A percentile compares a stretch with the other conserved stretches of the same genome.
Conservation (phyloP, 2,797 vertebrate genomes). For the Antennarius maculatus region DNA sequence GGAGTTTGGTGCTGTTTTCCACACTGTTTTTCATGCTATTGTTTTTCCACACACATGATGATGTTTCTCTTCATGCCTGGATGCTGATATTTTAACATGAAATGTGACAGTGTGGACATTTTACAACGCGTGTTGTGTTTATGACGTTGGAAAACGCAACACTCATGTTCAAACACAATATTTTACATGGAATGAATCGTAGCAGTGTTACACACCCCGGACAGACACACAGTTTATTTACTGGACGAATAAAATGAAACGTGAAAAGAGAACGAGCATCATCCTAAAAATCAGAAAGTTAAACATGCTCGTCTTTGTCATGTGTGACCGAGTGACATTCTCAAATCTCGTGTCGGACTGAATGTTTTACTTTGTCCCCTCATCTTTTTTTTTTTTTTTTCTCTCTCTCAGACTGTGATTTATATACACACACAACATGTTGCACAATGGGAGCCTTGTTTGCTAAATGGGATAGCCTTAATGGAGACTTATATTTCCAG, state of each 20-base stretch:
- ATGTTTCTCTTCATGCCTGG: background rate
- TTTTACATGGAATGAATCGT: no score
- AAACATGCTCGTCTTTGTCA: conserved; percentile 58
- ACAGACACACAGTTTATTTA: background rate
- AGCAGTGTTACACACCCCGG: no score
- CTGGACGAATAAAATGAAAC: background rate
- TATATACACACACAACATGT: conserved; percentile 93
- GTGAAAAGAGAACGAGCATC: background rate
- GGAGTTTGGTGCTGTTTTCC: background rate
- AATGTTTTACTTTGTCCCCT: conserved; percentile 50
- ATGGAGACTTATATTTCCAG: conserved; percentile 99
- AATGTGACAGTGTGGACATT: no score
- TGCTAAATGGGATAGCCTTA: conserved; percentile 96
- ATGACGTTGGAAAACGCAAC: no score
- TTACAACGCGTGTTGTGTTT: no score
- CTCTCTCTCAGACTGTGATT: conserved; percentile 84
- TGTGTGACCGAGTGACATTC: conserved; percentile 71
- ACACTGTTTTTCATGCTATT: background rate
- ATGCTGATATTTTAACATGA: no score
- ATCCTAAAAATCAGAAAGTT: conserved; percentile 41
- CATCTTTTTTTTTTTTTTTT: conserved; percentile 3
- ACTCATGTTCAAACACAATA: no score
- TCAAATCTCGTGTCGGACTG: conserved; percentile 63
- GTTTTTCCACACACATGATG: background rate
- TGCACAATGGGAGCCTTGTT: conserved; percentile 97